These are phyloP conservation scores for Drosophila monieri DNA, from an alignment of 2,888 invertebrate genomes.

Conservation along the genomic window DNA sequence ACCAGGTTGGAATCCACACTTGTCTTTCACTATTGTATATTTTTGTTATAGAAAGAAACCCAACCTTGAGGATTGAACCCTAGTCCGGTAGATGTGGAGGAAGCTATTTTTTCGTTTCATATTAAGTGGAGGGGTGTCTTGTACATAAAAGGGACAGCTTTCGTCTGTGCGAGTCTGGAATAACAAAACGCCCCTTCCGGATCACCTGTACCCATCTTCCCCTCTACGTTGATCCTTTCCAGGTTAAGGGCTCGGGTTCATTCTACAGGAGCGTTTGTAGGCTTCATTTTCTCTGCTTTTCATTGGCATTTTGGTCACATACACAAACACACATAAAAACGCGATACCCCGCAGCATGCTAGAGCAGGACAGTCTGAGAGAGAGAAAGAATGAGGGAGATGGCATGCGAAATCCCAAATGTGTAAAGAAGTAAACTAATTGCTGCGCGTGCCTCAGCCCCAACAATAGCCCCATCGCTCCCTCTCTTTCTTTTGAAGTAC, in stretches of 20 bases:
- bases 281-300: conserved; percentile 74
- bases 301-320: conserved; percentile 84
- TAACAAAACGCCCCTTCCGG: conserved; percentile 49
- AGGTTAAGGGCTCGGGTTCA: conserved; percentile 30
- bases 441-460: conserved; percentile 81
- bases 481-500: conserved; percentile 20
- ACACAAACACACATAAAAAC: conserved; percentile 81
- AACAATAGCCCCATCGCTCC: conserved; percentile 62
- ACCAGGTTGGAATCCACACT: no score
- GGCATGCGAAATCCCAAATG: conserved; percentile 76
- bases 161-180: conserved; percentile 63
- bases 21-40: background rate
- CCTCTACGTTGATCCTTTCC: conserved; percentile 7
- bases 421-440: conserved; percentile 82
- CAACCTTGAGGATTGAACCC: conserved; percentile 24
- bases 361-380: conserved; percentile 1
- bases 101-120: conserved; percentile 19
- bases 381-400: conserved; percentile 48
- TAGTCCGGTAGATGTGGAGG: conserved; percentile 15
- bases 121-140: conserved; percentile 22
- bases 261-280: conserved; percentile 34
- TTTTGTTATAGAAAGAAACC: background rate
- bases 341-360: conserved; percentile 42
- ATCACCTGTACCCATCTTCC: conserved; percentile 13
- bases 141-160: conserved; percentile 54